Evolutionary conservation across 2,888 invertebrate species (phyloP), one percentile per base, ranked within the genome.

Genomic region (Apocheima hispidaria): DNA sequence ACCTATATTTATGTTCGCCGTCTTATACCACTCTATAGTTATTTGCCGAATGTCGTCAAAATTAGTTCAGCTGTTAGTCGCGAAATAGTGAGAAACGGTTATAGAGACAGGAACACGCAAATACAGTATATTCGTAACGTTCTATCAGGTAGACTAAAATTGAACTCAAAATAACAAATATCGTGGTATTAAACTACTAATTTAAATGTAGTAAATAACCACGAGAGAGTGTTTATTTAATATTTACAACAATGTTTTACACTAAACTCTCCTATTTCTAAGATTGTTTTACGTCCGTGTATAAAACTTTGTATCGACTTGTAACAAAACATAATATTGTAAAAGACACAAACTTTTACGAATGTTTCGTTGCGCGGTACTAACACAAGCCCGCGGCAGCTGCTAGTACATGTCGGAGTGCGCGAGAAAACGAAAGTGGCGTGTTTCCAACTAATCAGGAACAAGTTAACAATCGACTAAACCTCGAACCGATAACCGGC

Each of bases 401-500:
- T 10, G 12, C 7, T 4, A 21, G 2, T 6, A 40, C 20, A 21
- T 40, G 41, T 21, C 9, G 4, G 3, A 16, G 16, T 16, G 36
- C 36, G 7, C 33, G 36, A 16, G 26, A 26, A 26, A 26, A 6
- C 7, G 43, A 51, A 36, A 26, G 28, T 38, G n/a, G 53, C 54
- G 50, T 38, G 60, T 38, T 43, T n/a, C 9, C 4, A 49, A 43
- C 49, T 50, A 55, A 60, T 60, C 57, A 61, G 53, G 36, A 46
- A 52, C 36, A n/a, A n/a, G n/a, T n/a, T n/a, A n/a, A n/a, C n/a
- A 55, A 60, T 43, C 33, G 51, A 51, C 23, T 48, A 43, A 55
- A 58, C 56, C 55, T 28, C 56, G 38, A 46, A 14, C 57, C 59
- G 21, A 28, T 43, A 46, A 33, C 20, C 65, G 62, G 35, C 60